phyloP scores from a whole-genome alignment of 2,888 invertebrate species.

The Myathropa florea region DNA sequence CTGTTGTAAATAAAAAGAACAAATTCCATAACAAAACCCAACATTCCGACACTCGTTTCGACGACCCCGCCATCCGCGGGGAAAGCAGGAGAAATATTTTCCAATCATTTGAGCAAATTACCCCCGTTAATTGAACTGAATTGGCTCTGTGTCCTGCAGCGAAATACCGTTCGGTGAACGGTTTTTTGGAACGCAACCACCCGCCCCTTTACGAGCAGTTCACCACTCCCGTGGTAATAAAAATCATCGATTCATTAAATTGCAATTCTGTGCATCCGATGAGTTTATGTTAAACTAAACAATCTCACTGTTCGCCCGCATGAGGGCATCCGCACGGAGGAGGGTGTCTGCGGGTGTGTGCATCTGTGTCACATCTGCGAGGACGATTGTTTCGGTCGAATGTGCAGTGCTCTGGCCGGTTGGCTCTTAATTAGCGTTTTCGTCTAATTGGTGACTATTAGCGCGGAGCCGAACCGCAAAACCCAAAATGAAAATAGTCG shows the following conservation, averaged over 20 bases:
- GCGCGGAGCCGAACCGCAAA: conserved; percentile 66
- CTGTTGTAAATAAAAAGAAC: not conserved
- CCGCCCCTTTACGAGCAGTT: not conserved
- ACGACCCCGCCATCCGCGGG: not conserved
- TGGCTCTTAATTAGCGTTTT: conserved; percentile 67
- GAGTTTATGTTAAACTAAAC: conserved; percentile 68
- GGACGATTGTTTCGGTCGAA: conserved; percentile 41
- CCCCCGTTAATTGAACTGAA: conserved; percentile 67
- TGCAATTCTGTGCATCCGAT: conserved; percentile 68
- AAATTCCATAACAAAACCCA: conserved; percentile 10
- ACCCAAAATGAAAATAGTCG: conserved; percentile 65
- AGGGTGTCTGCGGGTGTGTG: not conserved
- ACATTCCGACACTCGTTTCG: conserved; percentile 33
- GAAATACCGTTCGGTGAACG: conserved; percentile 41
- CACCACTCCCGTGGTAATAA: conserved; percentile 51
- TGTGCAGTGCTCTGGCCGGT: conserved; percentile 39
- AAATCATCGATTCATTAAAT: conserved; percentile 72
- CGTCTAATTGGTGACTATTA: conserved; percentile 70
- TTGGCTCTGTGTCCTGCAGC: conserved; percentile 58
- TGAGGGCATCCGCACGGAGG: not conserved
- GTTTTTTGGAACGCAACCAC: conserved; percentile 22
- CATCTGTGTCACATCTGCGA: conserved; percentile 44
- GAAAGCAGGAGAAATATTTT: conserved; percentile 59
- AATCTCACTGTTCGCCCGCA: conserved; percentile 21
- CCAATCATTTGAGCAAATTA: conserved; percentile 70